phyloP scores from a whole-genome alignment of 2,888 invertebrate genomes.

The Punctoribates punctum region DNA sequence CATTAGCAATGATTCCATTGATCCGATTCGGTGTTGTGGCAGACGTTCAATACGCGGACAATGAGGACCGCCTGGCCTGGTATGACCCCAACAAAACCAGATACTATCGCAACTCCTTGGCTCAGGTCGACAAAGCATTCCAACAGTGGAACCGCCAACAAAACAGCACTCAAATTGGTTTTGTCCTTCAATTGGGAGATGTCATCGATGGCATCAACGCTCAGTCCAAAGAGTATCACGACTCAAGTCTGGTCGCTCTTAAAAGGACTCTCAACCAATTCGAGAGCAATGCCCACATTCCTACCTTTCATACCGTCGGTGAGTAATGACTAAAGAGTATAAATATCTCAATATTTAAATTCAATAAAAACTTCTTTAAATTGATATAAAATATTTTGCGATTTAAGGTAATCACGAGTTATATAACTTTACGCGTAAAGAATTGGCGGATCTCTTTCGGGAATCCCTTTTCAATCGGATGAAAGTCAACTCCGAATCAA shows the following conservation, averaged over 20 bases:
- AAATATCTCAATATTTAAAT: not conserved
- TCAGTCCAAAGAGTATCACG: constrained; percentile 45
- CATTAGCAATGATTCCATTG: constrained; percentile 28
- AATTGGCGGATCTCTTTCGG: constrained; percentile 48
- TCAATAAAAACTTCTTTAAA: not conserved
- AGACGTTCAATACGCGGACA: constrained; percentile 55
- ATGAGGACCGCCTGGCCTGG: constrained; percentile 52
- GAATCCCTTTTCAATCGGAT: constrained; percentile 43
- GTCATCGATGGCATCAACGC: constrained; percentile 53
- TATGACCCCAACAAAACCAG: constrained; percentile 50
- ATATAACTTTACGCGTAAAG: constrained; percentile 53
- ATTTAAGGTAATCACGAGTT: constrained; percentile 53
- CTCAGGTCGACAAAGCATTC: constrained; percentile 52
- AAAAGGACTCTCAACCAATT: constrained; percentile 50
- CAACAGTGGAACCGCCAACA: constrained; percentile 49
- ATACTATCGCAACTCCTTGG: constrained; percentile 53
- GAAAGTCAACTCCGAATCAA: constrained; percentile 39
- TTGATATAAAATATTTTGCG: too few relatives aligned
- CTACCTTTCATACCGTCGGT: constrained; percentile 52
- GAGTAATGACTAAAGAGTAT: not conserved
- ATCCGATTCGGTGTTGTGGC: constrained; percentile 53
- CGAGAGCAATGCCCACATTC: constrained; percentile 45
- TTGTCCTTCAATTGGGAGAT: constrained; percentile 55
- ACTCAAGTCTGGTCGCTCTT: constrained; percentile 50
- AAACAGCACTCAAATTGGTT: constrained; percentile 46